Evolutionary conservation across 1,140 invertebrate genomes (phyloP), one percentile per base, ranked within the genome.

Genomic region (Brachystomella parvula): DNA sequence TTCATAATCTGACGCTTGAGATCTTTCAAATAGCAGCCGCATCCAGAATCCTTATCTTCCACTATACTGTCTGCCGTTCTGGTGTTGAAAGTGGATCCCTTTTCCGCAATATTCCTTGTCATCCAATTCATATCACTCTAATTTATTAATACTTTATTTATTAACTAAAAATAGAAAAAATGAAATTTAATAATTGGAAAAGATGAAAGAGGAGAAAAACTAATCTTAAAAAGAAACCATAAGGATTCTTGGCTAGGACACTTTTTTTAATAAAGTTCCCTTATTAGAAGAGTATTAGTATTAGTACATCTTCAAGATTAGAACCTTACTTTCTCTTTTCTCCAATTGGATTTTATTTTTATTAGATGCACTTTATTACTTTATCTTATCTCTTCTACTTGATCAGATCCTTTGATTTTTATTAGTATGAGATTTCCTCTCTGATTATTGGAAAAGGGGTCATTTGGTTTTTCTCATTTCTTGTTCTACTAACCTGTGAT

Each of bases 311-410:
- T n/a, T n/a, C n/a, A n/a, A n/a, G n/a, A n/a, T n/a, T n/a, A n/a
- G n/a, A n/a, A n/a, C n/a, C n/a, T n/a, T 63, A 29, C n/a, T 28
- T 35, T 24, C 35, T 61, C 60, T 26, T 24, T 12, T 9, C 53
- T 56, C 26, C 53, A 56, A 19, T 12, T 15, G n/a, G 39, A 9
- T 21, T 56, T 56, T 61, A 32, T 64, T 31, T 64, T 32, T 64
- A 32, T 35, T 26, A 53, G 21, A 19, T 64, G 32, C 47, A 64
- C 49, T 64, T 57, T 33, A 32, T 29, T 49, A 32, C 61, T 33
- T 63, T 47, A 47, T 63, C 47, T 9, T 56, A 6, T 39, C 35
- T 9, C 6, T 39, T 39, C 19, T 19, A 9, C 35, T 19, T 39
- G 6, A 9, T 39, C 6, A 39, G 35, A n/a, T n/a, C n/a, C 19